Evolutionary conservation across 1,140 invertebrate species (phyloP), one percentile per base, ranked within the genome.

Genomic region (Heliconius melpomene): DNA sequence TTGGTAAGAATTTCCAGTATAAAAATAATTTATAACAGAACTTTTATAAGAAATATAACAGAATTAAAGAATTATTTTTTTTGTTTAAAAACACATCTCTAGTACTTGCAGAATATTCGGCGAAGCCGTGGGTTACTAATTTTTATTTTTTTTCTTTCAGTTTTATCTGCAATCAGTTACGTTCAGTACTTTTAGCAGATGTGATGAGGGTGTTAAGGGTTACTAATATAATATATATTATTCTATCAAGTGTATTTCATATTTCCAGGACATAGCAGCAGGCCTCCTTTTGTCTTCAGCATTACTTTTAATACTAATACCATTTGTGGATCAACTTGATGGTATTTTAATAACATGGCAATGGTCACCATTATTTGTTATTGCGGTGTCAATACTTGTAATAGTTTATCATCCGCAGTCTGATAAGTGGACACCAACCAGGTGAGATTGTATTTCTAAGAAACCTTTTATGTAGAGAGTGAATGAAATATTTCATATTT

Each of bases 361-460:
- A 46, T 97, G 95, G 89, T 96, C 97, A 18, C 96, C 97, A 11
- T 79, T 96, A n/a, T 82, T 96, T 40, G 90, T 98, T 46, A 85
- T 98, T 9, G 85, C 94, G 6, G 86, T 96, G 73, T 96, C 96
- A 23, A 95, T 98, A 77, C 88, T 96, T 1, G 94, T 96, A 72
- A 96, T 97, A 76, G 92, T 97, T 77, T 96, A 96, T 89, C 96
- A 97, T 92, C 97, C 97, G 3, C 96, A 95, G 74, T 96, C 96
- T 70, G 96, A 97, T 78, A 96, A 96, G 82, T 98, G 97, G 97
- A 98, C 97, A 29, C 97, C 97, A 23, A 98, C 97, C 36, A 97
- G 97, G 97, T 95, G 90, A 81, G 88, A 6, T 52, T 52, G 18
- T 18, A 52, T 52, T 18, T 52, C 6, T 46, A 13, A 13, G 5